These are phyloP conservation scores for Luffia ferchaultella DNA, from an alignment of 2,888 invertebrate species.

Conservation along the genomic window DNA sequence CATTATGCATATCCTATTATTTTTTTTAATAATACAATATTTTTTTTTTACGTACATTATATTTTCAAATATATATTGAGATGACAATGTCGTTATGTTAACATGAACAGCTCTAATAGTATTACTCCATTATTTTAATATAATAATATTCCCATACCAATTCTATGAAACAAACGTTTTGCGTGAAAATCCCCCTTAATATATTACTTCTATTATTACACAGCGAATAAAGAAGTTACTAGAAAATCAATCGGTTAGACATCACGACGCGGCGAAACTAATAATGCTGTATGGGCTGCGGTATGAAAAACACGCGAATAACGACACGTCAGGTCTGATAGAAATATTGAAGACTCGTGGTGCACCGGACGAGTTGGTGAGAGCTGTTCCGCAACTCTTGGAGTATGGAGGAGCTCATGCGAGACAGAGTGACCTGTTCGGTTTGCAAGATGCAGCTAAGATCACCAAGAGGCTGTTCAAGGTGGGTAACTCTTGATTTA, in stretches of 20 bases:
- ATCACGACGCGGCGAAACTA: constrained; percentile 85
- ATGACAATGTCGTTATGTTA: too few species aligned
- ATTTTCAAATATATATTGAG: too few species aligned
- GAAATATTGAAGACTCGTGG: constrained; percentile 76
- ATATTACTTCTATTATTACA: neutral
- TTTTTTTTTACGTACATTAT: too few species aligned
- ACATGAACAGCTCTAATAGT: too few species aligned
- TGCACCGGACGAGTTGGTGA: constrained; percentile 69
- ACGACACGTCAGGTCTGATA: constrained; percentile 75
- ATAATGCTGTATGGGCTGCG: constrained; percentile 93
- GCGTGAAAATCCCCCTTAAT: too few species aligned
- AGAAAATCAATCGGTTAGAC: constrained; percentile 73
- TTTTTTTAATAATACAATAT: too few species aligned
- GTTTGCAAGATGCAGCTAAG: constrained; percentile 83
- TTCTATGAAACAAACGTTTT: too few species aligned
- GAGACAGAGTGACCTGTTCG: constrained; percentile 85
- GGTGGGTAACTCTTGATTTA: too few species aligned
- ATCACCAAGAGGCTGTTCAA: constrained; percentile 91
- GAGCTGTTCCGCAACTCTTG: constrained; percentile 72
- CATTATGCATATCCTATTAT: too few species aligned
- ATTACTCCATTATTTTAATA: too few species aligned
- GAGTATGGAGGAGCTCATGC: constrained; percentile 88
- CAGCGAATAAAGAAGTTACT: constrained; percentile 82
- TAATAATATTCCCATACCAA: too few species aligned
- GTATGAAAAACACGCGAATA: constrained; percentile 90